A percentile compares a stretch with the other conserved stretches of the same genome.
These are phyloP conservation scores for Ptychodera flava DNA, from an alignment of 35 echinoderm and acorn worm species.

Conservation along the genomic window DNA sequence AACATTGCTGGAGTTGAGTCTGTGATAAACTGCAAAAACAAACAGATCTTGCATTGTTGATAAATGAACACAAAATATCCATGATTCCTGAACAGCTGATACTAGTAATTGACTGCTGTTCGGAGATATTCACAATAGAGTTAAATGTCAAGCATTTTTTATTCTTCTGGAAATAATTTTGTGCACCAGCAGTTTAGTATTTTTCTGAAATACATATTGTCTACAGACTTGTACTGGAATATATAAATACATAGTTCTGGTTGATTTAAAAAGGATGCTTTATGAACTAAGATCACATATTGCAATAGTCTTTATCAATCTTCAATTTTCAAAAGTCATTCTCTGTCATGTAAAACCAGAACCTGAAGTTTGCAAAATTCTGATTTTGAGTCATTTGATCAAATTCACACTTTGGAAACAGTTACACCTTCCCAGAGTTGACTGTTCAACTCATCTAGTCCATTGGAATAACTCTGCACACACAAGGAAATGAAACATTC, in stretches of 20 bases:
- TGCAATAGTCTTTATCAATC: background rate
- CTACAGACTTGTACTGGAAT: background rate
- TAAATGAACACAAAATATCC: background rate
- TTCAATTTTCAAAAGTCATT: background rate
- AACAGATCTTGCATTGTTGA: background rate
- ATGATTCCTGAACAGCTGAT: background rate
- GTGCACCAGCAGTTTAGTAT: background rate
- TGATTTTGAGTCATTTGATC: background rate
- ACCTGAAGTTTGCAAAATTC: background rate
- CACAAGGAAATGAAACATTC: too few relatives aligned
- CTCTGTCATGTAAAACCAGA: background rate
- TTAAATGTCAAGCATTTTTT: background rate
- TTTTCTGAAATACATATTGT: background rate
- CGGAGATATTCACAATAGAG: background rate
- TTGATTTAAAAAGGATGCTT: background rate
- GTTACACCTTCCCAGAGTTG: too few relatives aligned
- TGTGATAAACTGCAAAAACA: conserved; percentile 51
- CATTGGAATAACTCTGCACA: too few relatives aligned
- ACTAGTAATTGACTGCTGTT: background rate
- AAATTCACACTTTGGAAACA: background rate
- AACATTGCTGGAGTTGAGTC: conserved; percentile 65
- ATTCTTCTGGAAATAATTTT: background rate
- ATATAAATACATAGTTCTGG: background rate
- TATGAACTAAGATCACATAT: background rate
- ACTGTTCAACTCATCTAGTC: too few relatives aligned